phyloP scores from a whole-genome alignment of 2,888 invertebrate genomes.

The Acanthosepion lycidas region DNA sequence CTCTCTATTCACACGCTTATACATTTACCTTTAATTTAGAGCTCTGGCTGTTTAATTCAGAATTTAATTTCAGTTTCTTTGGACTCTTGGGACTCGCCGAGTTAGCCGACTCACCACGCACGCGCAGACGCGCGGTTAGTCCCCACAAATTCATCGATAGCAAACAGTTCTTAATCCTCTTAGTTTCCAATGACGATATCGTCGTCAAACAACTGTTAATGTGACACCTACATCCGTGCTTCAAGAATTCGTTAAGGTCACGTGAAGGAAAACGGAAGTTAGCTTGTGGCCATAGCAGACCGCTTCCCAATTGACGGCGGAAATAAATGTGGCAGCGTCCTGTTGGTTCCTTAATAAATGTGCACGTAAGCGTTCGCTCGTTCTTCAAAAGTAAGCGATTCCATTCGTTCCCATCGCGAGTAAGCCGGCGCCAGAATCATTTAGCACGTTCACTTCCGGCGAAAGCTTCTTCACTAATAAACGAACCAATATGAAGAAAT shows the following conservation, averaged over 20 bases:
- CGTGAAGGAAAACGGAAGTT: not conserved
- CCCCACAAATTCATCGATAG: not conserved
- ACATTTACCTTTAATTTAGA: too few relatives aligned
- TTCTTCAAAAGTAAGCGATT: not conserved
- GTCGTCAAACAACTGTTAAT: not conserved
- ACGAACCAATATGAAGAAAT: not conserved
- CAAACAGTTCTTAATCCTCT: not conserved
- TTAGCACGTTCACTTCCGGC: conserved; percentile 6
- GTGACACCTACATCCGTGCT: conserved; percentile 14
- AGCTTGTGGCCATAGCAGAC: not conserved
- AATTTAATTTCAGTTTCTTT: too few relatives aligned
- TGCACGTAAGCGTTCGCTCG: not conserved
- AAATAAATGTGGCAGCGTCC: not conserved
- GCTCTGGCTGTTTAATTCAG: too few relatives aligned
- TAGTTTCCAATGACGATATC: not conserved
- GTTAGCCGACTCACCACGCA: too few relatives aligned
- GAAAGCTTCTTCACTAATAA: not conserved
- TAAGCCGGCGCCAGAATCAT: not conserved
- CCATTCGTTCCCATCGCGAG: not conserved
- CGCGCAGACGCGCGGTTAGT: too few relatives aligned
- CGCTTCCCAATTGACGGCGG: not conserved
- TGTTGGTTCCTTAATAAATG: not conserved
- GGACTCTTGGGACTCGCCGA: too few relatives aligned
- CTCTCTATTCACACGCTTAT: too few relatives aligned
- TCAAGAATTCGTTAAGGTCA: not conserved